These are phyloP conservation scores for Chaetops frenatus DNA, from an alignment of 2,113 vertebrate species.

Conservation along the genomic window DNA sequence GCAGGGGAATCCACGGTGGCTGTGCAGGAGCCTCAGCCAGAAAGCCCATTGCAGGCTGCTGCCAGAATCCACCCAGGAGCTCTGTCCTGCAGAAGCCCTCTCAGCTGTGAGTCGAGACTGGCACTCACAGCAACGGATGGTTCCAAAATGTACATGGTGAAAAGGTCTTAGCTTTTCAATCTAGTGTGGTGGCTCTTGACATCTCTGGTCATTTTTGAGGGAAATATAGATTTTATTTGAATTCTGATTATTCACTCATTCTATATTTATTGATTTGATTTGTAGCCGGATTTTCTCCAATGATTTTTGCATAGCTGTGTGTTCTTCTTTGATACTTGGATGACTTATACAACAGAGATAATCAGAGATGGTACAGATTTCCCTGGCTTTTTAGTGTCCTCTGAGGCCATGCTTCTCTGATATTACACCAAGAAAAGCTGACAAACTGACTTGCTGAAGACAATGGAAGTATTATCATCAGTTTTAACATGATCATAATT, in stretches of 20 bases:
- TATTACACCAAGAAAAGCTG: neutral
- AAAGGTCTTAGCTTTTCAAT: neutral
- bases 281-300: neutral
- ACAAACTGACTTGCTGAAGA: neutral
- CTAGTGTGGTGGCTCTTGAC: neutral
- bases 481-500: neutral
- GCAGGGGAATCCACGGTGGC: neutral
- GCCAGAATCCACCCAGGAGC: neutral
- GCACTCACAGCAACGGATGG: fast-evolving
- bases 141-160: neutral
- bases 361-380: neutral
- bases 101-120: neutral
- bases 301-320: neutral
- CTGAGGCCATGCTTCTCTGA: neutral
- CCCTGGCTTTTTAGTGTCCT: neutral
- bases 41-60: neutral
- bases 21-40: neutral
- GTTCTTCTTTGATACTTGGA: neutral
- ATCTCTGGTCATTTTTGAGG: neutral
- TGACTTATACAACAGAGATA: neutral
- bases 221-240: neutral
- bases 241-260: neutral
- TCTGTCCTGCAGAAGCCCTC: neutral
- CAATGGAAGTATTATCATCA: neutral
- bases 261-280: neutral